phyloP scores from a whole-genome alignment of 53 echinoderm and acorn worm genomes.

The Hippasteria phrygiana region DNA sequence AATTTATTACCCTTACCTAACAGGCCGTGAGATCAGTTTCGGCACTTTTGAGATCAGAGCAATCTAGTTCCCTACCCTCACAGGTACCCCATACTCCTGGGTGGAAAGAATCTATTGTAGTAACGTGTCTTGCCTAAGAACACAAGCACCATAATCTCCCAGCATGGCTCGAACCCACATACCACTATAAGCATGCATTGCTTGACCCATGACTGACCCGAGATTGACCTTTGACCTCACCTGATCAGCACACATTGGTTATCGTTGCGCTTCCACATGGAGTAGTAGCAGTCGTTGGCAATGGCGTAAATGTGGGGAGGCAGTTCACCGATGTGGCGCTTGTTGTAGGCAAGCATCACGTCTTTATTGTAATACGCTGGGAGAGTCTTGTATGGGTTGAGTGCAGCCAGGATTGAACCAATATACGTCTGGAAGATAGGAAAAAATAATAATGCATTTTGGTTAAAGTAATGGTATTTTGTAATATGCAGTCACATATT shows the following conservation, averaged over 20 bases:
- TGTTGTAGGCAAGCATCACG: conserved; percentile 88
- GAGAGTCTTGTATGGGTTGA: conserved; percentile 94
- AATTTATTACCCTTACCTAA: too few species aligned
- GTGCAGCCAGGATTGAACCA: conserved; percentile 92
- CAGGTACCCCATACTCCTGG: too few species aligned
- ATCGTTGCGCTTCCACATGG: conserved; percentile 95
- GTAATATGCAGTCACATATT: too few species aligned
- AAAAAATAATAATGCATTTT: not conserved
- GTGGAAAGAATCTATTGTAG: too few species aligned
- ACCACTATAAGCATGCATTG: too few species aligned
- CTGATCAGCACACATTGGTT: conserved; percentile 99
- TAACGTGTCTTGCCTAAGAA: too few species aligned
- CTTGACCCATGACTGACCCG: too few species aligned
- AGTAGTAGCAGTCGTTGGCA: conserved; percentile 92
- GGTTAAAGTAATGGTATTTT: not conserved
- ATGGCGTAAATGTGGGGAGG: conserved; percentile 99
- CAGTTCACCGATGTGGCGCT: conserved; percentile 89
- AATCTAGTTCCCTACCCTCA: too few species aligned
- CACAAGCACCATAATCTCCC: too few species aligned
- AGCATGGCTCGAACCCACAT: too few species aligned
- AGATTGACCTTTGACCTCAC: conserved; percentile 37
- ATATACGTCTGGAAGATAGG: conserved; percentile 86
- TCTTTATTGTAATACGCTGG: conserved; percentile 73
- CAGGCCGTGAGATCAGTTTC: too few species aligned
- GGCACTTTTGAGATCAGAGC: too few species aligned